phyloP scores from a whole-genome alignment of 2,113 vertebrate species.

The Glaucomys volans region DNA sequence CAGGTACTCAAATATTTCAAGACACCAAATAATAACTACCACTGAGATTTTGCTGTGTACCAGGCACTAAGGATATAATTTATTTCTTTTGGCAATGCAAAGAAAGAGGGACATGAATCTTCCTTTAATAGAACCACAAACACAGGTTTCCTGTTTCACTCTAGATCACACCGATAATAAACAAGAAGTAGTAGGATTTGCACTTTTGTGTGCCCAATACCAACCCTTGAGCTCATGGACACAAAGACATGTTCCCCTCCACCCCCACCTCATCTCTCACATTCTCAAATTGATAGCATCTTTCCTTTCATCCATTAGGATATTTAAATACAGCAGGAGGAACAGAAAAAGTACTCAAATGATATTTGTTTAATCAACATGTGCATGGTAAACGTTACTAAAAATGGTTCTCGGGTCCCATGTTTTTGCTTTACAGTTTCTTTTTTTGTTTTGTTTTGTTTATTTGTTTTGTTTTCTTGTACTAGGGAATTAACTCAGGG shows the following conservation, averaged over 20 bases:
- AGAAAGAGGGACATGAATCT: background rate
- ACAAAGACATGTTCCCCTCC: accelerated
- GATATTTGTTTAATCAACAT: background rate
- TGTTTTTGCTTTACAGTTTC: background rate
- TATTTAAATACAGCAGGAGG: background rate
- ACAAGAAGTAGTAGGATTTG: background rate
- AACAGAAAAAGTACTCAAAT: background rate
- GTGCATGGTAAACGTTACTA: background rate
- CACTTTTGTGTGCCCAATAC: accelerated
- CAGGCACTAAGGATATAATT: background rate
- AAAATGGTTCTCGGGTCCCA: background rate
- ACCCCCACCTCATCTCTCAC: background rate
- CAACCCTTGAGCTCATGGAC: background rate
- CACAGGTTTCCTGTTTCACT: background rate
- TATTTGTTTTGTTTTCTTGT: too few relatives aligned
- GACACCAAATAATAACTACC: background rate
- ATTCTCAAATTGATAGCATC: background rate
- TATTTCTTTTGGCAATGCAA: background rate
- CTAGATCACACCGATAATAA: background rate
- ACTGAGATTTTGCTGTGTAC: background rate
- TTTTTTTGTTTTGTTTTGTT: too few relatives aligned
- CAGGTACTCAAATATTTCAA: background rate
- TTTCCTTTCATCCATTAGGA: background rate
- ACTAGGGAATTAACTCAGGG: too few relatives aligned
- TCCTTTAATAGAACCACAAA: background rate